phyloP scores from a whole-genome alignment of 1,140 invertebrate genomes.

The Drosophila lacteicornis region DNA sequence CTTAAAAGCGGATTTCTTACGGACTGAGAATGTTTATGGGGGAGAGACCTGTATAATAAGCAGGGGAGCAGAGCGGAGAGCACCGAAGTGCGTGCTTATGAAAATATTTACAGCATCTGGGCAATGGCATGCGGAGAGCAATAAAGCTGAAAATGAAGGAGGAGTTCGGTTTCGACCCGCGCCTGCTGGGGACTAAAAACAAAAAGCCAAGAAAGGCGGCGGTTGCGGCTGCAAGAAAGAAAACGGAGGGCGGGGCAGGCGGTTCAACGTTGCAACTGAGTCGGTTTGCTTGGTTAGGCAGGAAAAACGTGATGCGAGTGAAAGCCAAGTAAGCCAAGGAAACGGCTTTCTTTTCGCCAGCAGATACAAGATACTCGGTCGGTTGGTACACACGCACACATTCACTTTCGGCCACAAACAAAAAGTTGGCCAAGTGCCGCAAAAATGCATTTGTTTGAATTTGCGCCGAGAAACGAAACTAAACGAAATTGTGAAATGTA shows the following conservation, averaged over 20 bases:
- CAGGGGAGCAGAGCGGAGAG: neutral
- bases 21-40: constrained; percentile 14
- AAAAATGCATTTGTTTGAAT: constrained; percentile 77
- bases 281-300: constrained; percentile 37
- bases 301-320: constrained; percentile 53
- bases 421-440: constrained; percentile 68
- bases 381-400: constrained; percentile 18
- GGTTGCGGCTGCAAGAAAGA: constrained; percentile 4
- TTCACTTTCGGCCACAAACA: constrained; percentile 38
- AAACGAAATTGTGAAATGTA: constrained; percentile 27
- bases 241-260: constrained; percentile 1
- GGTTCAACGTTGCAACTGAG: constrained; percentile 3
- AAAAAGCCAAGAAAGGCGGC: constrained; percentile 12
- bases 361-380: constrained; percentile 43
- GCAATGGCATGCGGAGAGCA: constrained; percentile 60
- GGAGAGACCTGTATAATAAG: constrained; percentile 8
- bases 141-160: constrained; percentile 58
- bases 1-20: constrained; percentile 15
- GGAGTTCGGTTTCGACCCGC: constrained; percentile 21
- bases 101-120: constrained; percentile 73
- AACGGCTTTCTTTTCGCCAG: constrained; percentile 52
- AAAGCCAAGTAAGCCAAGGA: constrained; percentile 54
- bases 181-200: neutral
- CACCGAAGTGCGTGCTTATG: constrained; percentile 49
- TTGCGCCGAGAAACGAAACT: constrained; percentile 44